Percentiles rank a stretch among this genome's conserved stretches.
Evolutionary conservation across 1,140 invertebrate species (phyloP).

Genomic region (Hesperophylax magnus): DNA sequence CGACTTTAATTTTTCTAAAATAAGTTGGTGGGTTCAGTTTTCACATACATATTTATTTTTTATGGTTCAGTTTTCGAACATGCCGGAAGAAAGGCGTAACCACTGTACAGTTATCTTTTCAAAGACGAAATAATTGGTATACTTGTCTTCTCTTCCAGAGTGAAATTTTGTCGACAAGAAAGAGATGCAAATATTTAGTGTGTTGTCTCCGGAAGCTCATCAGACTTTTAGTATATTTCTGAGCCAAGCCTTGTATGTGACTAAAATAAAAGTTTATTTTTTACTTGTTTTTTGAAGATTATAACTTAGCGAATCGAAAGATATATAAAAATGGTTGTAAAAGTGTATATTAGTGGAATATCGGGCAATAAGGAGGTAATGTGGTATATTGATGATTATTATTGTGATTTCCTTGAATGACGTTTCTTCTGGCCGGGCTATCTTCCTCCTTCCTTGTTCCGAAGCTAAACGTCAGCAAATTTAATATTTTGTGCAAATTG

Average conservation of each 20-base stretch:
- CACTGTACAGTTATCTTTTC: slow-evolving; percentile 20
- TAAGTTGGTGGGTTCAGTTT: background rate
- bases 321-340: slow-evolving; percentile 81
- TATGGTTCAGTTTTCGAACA: slow-evolving; percentile 10
- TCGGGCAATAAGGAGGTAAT: slow-evolving; percentile 91
- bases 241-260: slow-evolving; percentile 50
- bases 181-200: slow-evolving; percentile 6
- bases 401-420: slow-evolving; percentile 34
- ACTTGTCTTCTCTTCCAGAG: background rate
- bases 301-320: slow-evolving; percentile 28
- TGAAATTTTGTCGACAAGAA: background rate
- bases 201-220: background rate
- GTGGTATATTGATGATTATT: slow-evolving; percentile 1
- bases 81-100: slow-evolving; percentile 45
- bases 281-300: slow-evolving; percentile 48
- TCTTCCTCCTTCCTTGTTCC: slow-evolving; percentile 26
- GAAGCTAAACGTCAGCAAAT: slow-evolving; percentile 45
- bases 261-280: slow-evolving; percentile 53
- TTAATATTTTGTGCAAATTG: slow-evolving; percentile 20
- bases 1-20: too few relatives aligned
- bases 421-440: slow-evolving; percentile 48
- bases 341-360: slow-evolving; percentile 91
- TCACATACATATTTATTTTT: background rate
- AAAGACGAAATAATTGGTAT: background rate
- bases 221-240: slow-evolving; percentile 11